Base-by-base conservation (phyloP, 2,888 invertebrate genomes). In the Campopleginae sp. region DNA sequence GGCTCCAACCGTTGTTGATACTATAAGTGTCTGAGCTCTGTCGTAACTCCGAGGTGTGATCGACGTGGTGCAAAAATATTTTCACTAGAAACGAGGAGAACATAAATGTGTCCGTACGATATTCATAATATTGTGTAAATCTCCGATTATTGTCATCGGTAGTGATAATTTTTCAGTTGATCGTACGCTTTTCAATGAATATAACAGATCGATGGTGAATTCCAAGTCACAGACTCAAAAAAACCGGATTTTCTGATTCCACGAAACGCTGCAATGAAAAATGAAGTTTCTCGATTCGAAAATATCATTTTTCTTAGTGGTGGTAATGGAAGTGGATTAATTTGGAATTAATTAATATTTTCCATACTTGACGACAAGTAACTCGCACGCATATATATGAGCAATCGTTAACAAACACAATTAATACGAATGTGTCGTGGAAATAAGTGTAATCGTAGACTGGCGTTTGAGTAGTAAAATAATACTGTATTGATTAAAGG, bases 31-130 rank as follows among this genome's bases (percentile, higher is more conserved):
- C 66, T 72, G 38, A 42, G 44, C 44, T 10, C 65, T 84, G 63
- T 80, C 76, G 80, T 76, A 76, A 84, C 46, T 46, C n/a, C 17
- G 48, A 80, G 65, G 71, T 51, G 48, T 46, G 68, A 83, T 44
- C 51, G 72, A 58, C 8, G n/a, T 27, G 76, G n/a, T 23, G 54
- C 4, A 77, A 48, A 61, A 80, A 74, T 77, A 80, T 84, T 84
- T 84, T 77, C 38, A 72, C 42, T 27, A 42, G 10, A 63, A 70
- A 81, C 77, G 77, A 61, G 58, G 46, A 14, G 27, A 48, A 70
- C 44, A 71, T n/a, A 23, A 5, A 48, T 63, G 17, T 5, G 5
- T 70, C n/a, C 14, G 38, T 42, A n/a, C 12, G 27, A 54, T 38
- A 42, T 74, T 6, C 14, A 42, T 8, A 14, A n/a, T 33, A 27